Conservation (phyloP, 2,888 invertebrate species). For the Ceratothoa steindachneri region DNA sequence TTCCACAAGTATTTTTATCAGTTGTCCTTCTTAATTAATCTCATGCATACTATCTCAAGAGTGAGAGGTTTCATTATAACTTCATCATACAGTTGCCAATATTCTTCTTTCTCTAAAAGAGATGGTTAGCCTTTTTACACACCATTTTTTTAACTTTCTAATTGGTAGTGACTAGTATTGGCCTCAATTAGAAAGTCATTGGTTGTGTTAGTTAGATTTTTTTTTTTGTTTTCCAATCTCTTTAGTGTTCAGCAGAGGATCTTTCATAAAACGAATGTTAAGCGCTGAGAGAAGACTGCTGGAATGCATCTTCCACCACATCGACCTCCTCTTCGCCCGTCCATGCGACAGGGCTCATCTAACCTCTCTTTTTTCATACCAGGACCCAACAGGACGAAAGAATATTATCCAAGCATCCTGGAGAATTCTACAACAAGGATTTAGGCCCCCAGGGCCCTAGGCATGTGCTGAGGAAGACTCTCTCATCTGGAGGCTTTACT, state of each 20-base stretch:
- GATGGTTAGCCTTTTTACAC: too few relatives aligned
- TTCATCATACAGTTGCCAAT: too few relatives aligned
- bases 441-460: conserved; percentile 1
- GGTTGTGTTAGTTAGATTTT: too few relatives aligned
- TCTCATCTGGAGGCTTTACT: conserved; percentile 5
- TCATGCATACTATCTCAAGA: too few relatives aligned
- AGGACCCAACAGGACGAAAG: conserved; percentile 5
- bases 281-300: conserved; percentile 2
- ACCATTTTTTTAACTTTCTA: too few relatives aligned
- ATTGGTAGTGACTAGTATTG: not conserved
- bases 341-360: conserved; percentile 1
- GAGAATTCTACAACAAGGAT: not conserved
- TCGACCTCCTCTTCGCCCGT: not conserved
- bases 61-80: too few relatives aligned
- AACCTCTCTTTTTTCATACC: conserved; percentile 8
- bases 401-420: not conserved
- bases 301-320: not conserved
- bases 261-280: not conserved
- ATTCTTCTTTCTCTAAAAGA: too few relatives aligned
- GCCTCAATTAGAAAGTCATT: not conserved
- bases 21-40: too few relatives aligned
- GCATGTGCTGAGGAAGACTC: not conserved
- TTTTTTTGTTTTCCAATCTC: not conserved
- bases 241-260: not conserved
- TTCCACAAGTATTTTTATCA: too few relatives aligned